Evolutionary conservation across 2,888 invertebrate genomes (phyloP), one percentile per base, ranked within the genome.

Genomic region (Metacarcinus magister): DNA sequence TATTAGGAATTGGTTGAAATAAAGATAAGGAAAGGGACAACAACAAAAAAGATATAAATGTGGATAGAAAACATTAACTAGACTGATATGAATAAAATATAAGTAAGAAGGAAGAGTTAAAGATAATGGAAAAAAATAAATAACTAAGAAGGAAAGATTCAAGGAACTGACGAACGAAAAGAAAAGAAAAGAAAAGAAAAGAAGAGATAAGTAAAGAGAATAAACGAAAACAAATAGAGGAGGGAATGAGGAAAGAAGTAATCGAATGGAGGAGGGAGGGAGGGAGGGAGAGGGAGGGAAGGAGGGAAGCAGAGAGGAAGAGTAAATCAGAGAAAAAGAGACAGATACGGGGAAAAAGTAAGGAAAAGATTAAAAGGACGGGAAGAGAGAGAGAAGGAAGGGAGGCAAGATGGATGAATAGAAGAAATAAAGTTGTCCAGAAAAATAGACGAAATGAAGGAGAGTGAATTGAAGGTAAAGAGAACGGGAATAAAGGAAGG

Each of bases 361-460:
- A 82, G 10, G 82, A 32, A 32, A 82, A 82, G 82, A 82, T 82
- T 82, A 82, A 82, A 82, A 82, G 82, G 82, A 82, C 82, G 32
- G 82, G 32, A 32, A 32, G 82, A 32, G 82, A 82, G 82, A 32
- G 82, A 32, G 28, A 82, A 67, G 67, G 82, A 82, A 82, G 32
- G 82, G 32, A 28, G 82, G 82, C 8, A 32, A 82, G 82, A 82
- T 82, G 82, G 82, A 82, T 82, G 82, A 82, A 82, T 82, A 32
- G 82, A 82, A 82, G 82, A 82, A 82, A 82, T 28, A 82, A 82
- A 82, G 10, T 28, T 82, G 82, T 82, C 32, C 32, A 32, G 82
- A 23, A 28, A 32, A 32, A 32, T 82, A 2, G 82, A 82, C 0
- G 7, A 32, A 67, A 67, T 67, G 82, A 82, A 32, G 82, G 32